Evolutionary conservation across 1,140 invertebrate genomes (phyloP).

Genomic region (Drosophila carrolli): DNA sequence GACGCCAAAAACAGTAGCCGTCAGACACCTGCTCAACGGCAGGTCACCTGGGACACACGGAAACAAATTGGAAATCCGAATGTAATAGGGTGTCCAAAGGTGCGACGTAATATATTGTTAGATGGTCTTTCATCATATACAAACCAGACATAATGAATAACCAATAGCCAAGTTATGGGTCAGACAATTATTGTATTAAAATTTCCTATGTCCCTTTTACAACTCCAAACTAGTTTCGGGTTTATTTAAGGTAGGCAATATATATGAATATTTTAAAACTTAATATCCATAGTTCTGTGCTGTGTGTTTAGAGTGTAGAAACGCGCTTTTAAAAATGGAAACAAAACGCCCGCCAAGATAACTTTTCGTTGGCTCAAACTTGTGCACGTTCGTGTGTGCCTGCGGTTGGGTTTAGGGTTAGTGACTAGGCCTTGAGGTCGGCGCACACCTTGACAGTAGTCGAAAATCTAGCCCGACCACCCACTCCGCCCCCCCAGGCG

Average conservation of each 20-base stretch:
- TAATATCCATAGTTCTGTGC: background rate
- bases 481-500: background rate
- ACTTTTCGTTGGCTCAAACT: conserved; percentile 32
- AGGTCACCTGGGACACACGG: conserved; percentile 15
- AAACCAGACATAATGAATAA: background rate
- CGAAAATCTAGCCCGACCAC: conserved; percentile 48
- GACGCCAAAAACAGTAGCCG: conserved; percentile 60
- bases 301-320: conserved; percentile 1
- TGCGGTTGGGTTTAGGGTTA: conserved; percentile 47
- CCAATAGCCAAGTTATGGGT: too few relatives aligned
- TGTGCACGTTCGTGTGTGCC: conserved; percentile 2
- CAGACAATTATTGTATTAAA: too few relatives aligned
- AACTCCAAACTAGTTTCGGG: too few relatives aligned
- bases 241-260: too few relatives aligned
- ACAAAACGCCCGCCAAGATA: conserved; percentile 61
- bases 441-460: conserved; percentile 59
- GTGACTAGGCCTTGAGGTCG: conserved; percentile 45
- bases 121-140: background rate
- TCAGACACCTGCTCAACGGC: conserved; percentile 57
- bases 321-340: conserved; percentile 45
- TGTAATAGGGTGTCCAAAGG: background rate
- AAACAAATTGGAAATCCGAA: conserved; percentile 20
- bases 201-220: too few relatives aligned
- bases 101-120: background rate
- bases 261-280: too few relatives aligned